phyloP scores from a whole-genome alignment of 2,113 vertebrate genomes.

The Petrocephalus microphthalmus region DNA sequence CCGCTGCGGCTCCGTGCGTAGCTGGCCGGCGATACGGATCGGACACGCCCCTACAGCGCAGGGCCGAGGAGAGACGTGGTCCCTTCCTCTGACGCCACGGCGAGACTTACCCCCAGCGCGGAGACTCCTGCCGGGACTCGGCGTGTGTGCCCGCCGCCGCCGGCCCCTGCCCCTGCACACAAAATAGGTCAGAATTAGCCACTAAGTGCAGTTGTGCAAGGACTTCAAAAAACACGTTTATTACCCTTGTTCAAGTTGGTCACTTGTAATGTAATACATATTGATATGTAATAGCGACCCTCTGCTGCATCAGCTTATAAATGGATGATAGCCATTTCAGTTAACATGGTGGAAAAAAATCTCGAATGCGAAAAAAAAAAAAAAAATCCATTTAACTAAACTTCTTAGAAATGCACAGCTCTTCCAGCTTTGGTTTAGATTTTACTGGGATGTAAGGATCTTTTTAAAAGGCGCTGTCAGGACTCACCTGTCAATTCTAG shows the following conservation, averaged over 20 bases:
- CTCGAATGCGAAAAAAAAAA: no score
- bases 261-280: neutral
- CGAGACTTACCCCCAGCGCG: neutral
- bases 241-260: neutral
- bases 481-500: neutral
- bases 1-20: neutral
- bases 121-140: neutral
- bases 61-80: neutral
- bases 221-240: neutral
- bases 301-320: neutral
- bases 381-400: no score
- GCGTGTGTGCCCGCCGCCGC: neutral
- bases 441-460: neutral
- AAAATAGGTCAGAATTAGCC: neutral
- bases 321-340: neutral
- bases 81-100: neutral
- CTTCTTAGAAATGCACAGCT: neutral
- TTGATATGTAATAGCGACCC: neutral
- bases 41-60: slow-evolving; percentile 7
- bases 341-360: neutral
- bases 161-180: neutral
- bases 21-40: neutral
- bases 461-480: neutral
- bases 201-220: neutral
- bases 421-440: neutral